A percentile compares a stretch with the other conserved stretches of the same genome.
These are phyloP conservation scores for Morinoia aosen DNA, from an alignment of 2,888 invertebrate genomes.

Conservation along the genomic window DNA sequence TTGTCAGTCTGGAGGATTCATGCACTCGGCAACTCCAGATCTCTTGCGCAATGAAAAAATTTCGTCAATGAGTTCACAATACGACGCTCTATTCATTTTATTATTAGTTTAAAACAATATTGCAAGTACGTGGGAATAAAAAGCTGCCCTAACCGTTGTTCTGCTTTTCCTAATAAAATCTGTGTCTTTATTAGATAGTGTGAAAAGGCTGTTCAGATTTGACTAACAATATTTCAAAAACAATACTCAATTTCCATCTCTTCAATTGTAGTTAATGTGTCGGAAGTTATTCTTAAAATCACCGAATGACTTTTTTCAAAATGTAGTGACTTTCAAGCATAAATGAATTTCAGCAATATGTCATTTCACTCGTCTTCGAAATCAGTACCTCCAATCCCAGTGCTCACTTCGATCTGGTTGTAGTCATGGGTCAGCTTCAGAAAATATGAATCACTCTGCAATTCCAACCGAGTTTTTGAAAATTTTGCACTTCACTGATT, in stretches of 20 bases:
- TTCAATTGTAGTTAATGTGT: background rate
- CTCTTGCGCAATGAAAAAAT: background rate
- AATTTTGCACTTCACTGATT: background rate
- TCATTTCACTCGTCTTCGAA: background rate
- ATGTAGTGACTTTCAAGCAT: too few species aligned
- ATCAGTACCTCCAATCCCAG: background rate
- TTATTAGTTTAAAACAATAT: background rate
- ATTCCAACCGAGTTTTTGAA: background rate
- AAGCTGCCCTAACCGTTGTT: background rate
- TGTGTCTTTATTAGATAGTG: too few species aligned
- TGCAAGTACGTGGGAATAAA: background rate
- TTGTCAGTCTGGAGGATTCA: background rate
- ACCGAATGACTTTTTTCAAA: background rate
- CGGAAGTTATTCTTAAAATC: background rate
- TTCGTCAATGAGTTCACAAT: background rate
- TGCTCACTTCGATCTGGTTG: background rate
- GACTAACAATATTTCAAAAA: too few species aligned
- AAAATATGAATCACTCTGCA: background rate
- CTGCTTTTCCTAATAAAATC: too few species aligned
- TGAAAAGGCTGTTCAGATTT: too few species aligned
- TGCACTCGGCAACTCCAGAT: background rate
- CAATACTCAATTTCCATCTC: background rate
- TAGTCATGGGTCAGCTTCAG: background rate
- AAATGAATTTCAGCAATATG: background rate
- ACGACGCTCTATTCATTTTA: background rate